Evolutionary conservation across 92 coral and sea anemone genomes (phyloP).

Genomic region (Paramuricea clavata): DNA sequence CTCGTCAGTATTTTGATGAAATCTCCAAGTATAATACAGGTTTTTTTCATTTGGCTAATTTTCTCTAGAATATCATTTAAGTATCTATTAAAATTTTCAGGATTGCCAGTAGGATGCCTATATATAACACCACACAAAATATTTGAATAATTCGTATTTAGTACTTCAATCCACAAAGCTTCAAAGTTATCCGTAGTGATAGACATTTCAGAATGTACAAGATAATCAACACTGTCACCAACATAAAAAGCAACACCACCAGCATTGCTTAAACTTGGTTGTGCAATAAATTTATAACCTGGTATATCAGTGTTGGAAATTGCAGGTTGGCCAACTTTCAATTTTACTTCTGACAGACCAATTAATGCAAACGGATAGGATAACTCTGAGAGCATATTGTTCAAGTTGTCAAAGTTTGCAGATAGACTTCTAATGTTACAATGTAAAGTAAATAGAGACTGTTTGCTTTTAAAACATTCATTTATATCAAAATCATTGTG

Average conservation of each 20-base stretch:
- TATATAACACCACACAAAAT: no score
- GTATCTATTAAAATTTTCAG: no score
- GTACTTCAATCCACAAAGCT: constrained; percentile 15
- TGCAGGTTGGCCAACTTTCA: constrained; percentile 14
- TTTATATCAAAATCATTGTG: constrained; percentile 31
- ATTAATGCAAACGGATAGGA: constrained; percentile 31
- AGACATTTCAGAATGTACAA: neutral
- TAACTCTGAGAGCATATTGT: constrained; percentile 42
- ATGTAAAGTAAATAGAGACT: constrained; percentile 24
- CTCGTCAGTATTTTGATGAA: no score
- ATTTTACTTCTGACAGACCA: constrained; percentile 37
- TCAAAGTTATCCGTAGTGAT: neutral
- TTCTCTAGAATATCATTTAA: no score
- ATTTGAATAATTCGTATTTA: no score
- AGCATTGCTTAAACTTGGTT: constrained; percentile 24
- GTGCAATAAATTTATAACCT: constrained; percentile 18
- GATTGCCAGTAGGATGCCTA: no score
- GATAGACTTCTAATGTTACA: constrained; percentile 37
- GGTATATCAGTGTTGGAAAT: constrained; percentile 31
- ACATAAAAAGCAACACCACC: constrained; percentile 40
- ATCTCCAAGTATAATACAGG: no score
- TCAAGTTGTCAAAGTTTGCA: constrained; percentile 43
- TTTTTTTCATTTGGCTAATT: no score
- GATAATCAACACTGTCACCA: neutral
- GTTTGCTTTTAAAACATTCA: constrained; percentile 41